Percentiles rank a stretch among this genome's conserved stretches.
phyloP scores from a whole-genome alignment of 2,888 invertebrate species.

The Tridacna gigas region DNA sequence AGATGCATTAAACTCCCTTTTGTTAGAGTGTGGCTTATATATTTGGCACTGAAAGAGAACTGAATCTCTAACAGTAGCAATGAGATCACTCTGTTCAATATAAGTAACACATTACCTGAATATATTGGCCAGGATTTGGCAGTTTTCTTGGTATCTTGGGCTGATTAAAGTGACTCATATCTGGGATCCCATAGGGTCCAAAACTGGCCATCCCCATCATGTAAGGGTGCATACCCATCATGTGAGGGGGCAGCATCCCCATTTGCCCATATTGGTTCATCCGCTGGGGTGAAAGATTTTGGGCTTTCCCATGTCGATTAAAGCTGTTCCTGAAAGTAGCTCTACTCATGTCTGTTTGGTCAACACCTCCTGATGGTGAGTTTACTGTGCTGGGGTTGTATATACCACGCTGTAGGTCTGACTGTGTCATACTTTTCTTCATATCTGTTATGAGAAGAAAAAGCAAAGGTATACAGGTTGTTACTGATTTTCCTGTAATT shows the following conservation, averaged over 20 bases:
- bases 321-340: neutral
- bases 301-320: neutral
- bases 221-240: constrained; percentile 55
- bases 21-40: no score
- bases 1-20: no score
- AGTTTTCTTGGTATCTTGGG: constrained; percentile 6
- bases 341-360: neutral
- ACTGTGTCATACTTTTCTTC: constrained; percentile 19
- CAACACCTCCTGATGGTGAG: neutral
- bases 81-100: no score
- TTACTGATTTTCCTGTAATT: no score
- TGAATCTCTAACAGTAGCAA: no score
- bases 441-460: neutral
- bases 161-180: neutral
- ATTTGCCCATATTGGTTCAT: constrained; percentile 62
- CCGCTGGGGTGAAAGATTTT: constrained; percentile 18
- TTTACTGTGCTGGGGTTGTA: constrained; percentile 4
- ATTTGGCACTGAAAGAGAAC: no score
- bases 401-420: constrained; percentile 32
- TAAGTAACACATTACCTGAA: constrained; percentile 20
- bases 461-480: no score
- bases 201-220: constrained; percentile 53
- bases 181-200: constrained; percentile 4
- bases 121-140: constrained; percentile 33
- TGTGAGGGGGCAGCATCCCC: constrained; percentile 50